Conservation (phyloP, 2,888 invertebrate species). For the Lasioglossum zephyrum region DNA sequence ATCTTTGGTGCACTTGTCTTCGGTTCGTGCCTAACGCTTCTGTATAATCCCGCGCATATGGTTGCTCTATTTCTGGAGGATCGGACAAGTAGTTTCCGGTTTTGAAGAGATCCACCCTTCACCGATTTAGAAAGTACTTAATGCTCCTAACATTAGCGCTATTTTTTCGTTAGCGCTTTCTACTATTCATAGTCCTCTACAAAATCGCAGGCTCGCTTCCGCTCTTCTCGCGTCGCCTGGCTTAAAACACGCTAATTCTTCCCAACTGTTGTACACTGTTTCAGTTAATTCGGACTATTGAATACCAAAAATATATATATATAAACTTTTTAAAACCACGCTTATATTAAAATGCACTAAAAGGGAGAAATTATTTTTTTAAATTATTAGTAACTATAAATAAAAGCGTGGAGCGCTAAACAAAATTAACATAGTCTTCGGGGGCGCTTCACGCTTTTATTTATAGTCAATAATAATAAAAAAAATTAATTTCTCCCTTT, state of each 20-base stretch:
- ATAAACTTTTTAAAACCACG: too few species aligned
- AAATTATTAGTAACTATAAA: too few species aligned
- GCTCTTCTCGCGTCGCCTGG: not conserved
- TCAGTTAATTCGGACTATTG: not conserved
- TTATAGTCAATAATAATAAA: too few species aligned
- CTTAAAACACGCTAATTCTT: not conserved
- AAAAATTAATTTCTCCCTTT: too few species aligned
- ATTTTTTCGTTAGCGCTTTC: not conserved
- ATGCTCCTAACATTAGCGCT: conserved; percentile 1
- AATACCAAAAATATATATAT: not conserved
- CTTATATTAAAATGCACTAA: too few species aligned
- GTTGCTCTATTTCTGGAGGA: conserved; percentile 15
- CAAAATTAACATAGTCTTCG: too few species aligned
- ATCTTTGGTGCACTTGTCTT: conserved; percentile 16
- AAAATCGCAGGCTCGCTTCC: not conserved
- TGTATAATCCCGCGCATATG: conserved; percentile 12
- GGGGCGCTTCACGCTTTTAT: too few species aligned
- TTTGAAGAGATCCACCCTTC: conserved; percentile 10
- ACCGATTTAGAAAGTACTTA: conserved; percentile 7
- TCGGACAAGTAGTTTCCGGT: conserved; percentile 9
- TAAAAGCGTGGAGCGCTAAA: too few species aligned
- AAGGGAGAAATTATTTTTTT: too few species aligned
- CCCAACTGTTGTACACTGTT: not conserved
- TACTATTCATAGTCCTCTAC: not conserved
- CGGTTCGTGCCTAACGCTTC: conserved; percentile 7